These are phyloP conservation scores for Cyaniris semiargus DNA, from an alignment of 2,888 invertebrate species.

Conservation along the genomic window DNA sequence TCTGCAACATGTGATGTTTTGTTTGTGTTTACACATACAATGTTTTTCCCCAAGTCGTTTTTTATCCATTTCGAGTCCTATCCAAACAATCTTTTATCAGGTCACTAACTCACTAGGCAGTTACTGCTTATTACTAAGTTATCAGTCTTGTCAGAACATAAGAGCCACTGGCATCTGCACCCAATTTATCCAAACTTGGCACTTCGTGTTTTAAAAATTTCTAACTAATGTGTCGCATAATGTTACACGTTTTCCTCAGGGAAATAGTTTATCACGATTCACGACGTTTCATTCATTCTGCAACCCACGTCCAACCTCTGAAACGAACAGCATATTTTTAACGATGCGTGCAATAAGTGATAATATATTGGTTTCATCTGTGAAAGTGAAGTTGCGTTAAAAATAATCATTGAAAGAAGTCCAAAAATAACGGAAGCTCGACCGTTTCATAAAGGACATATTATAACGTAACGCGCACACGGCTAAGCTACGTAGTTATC, in stretches of 20 bases:
- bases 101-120: too few relatives aligned
- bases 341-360: background rate
- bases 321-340: background rate
- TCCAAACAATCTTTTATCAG: background rate
- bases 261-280: background rate
- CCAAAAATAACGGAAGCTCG: background rate
- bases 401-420: constrained; percentile 8
- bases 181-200: background rate
- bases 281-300: background rate
- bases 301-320: background rate
- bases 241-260: background rate
- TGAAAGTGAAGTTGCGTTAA: constrained; percentile 10
- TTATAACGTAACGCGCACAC: background rate
- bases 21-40: too few relatives aligned
- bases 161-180: too few relatives aligned
- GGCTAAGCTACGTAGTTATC: background rate
- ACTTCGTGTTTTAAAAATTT: background rate
- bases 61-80: background rate
- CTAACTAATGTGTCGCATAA: background rate
- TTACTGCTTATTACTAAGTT: too few relatives aligned
- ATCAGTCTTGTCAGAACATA: too few relatives aligned
- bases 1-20: too few relatives aligned
- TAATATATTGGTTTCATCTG: constrained; percentile 10
- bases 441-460: background rate
- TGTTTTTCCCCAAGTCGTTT: background rate